Base-by-base conservation (phyloP, 2,888 invertebrate genomes). In the Oscheius sp. region DNA sequence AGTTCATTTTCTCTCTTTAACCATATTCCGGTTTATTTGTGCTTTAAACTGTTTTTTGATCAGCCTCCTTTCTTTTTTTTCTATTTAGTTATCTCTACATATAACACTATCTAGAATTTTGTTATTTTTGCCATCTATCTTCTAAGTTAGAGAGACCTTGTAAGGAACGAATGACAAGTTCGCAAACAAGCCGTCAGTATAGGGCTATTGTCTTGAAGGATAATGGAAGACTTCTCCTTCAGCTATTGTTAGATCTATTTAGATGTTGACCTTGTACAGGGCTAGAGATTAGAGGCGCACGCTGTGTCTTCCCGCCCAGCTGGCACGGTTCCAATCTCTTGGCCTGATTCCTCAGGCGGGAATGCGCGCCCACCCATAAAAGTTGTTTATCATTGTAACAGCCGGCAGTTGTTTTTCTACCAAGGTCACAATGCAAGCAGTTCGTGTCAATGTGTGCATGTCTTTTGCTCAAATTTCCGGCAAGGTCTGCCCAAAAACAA, bases 231-330 rank as follows among this genome's bases (percentile, higher is more conserved):
- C 37, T 37, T 42, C 42, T 42, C 42, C 42, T 42, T 20, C 55
- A 55, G 55, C 55, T 31, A 61, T 61, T 61, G 61, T 61, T 42
- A 25, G 45, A 58, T 58, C 17, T 61, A 45, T 61, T 42, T 42
- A 45, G 61, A 39, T 61, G 61, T 61, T 61, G 61, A 61, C 61
- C 61, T 61, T 61, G 61, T 42, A 45, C 31, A 45, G 61, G 61
- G 42, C 31, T 61, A 61, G 61, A 61, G 61, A 61, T 61, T 61
- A 61, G 61, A 42, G 45, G 42, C 61, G 61, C 61, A 61, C 61
- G 61, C 25, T 15, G 61, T 61, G 61, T 61, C 61, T 61, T 61
- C 61, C 61, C 61, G 61, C 61, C 61, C 61, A 61, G 61, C 61
- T 61, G 61, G 61, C 61, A 61, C 61, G 27, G 45, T 39, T 61